phyloP scores from a whole-genome alignment of 2,113 vertebrate genomes.

The Serinus canaria region DNA sequence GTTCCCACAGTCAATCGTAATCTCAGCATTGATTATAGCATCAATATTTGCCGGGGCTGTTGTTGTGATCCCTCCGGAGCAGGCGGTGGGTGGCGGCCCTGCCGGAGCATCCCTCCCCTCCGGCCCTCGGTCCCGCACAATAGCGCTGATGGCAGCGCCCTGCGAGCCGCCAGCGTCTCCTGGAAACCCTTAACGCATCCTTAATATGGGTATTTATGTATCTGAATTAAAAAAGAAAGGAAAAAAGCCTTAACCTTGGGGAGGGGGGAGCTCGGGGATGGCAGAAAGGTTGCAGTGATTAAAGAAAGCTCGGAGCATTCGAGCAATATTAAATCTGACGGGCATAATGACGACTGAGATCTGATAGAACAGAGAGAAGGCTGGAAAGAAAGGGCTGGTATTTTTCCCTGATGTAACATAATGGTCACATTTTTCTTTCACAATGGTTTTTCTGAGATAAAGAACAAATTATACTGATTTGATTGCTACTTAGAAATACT shows the following conservation, averaged over 20 bases:
- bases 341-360: conserved; percentile 79
- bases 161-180: conserved; percentile 66
- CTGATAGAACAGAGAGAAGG: conserved; percentile 77
- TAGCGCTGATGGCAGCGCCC: conserved; percentile 43
- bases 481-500: conserved; percentile 87
- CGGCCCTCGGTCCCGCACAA: conserved; percentile 25
- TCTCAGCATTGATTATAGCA: background rate
- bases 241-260: conserved; percentile 63
- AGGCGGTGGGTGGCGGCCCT: background rate
- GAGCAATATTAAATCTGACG: conserved; percentile 77
- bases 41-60: background rate
- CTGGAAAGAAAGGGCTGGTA: conserved; percentile 80
- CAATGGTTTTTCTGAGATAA: conserved; percentile 85
- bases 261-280: conserved; percentile 60
- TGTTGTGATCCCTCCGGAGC: background rate
- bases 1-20: background rate
- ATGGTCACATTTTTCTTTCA: conserved; percentile 87
- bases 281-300: conserved; percentile 76
- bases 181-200: conserved; percentile 72
- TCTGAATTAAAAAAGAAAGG: conserved; percentile 60
- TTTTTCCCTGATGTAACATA: conserved; percentile 85
- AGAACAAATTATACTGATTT: conserved; percentile 87
- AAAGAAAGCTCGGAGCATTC: conserved; percentile 75
- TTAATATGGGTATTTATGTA: conserved; percentile 67
- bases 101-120: background rate